A percentile compares a stretch with the other conserved stretches of the same genome.
These are phyloP conservation scores for Pseudochirops cupreus DNA, from an alignment of 2,797 vertebrate genomes.

Conservation along the genomic window DNA sequence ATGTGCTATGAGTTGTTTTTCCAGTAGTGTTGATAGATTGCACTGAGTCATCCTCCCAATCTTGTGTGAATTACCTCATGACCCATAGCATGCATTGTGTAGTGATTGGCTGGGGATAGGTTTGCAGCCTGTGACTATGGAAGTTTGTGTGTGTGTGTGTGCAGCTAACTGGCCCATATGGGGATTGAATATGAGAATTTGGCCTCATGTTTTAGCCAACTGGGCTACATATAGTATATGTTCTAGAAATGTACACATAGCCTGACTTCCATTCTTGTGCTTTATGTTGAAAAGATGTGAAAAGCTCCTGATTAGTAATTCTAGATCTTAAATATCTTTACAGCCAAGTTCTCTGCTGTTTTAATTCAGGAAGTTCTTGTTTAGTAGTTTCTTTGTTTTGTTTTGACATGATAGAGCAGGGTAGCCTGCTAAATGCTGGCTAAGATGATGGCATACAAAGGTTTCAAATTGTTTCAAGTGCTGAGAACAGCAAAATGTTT, in stretches of 20 bases:
- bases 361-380: slow-evolving; percentile 2
- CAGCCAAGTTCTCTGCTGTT: slow-evolving; percentile 15
- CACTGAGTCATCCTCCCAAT: background rate
- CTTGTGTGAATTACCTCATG: background rate
- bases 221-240: background rate
- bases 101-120: background rate
- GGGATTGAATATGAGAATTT: background rate
- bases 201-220: background rate
- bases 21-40: background rate
- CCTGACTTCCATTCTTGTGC: background rate
- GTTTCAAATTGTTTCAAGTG: slow-evolving; percentile 59
- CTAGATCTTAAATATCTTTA: slow-evolving; percentile 37
- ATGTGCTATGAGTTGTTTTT: background rate
- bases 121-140: background rate
- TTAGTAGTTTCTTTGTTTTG: background rate
- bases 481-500: slow-evolving; percentile 83
- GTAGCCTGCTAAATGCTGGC: slow-evolving; percentile 16
- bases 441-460: background rate
- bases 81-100: background rate
- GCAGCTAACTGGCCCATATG: background rate
- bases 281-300: slow-evolving; percentile 7
- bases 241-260: slow-evolving; percentile 16
- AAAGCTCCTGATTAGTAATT: slow-evolving; percentile 30
- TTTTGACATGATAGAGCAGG: slow-evolving; percentile 5
- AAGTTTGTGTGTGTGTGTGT: background rate